Evolutionary conservation across 2,888 invertebrate genomes (phyloP), one percentile per base, ranked within the genome.

Genomic region (Druceiella hillmani): DNA sequence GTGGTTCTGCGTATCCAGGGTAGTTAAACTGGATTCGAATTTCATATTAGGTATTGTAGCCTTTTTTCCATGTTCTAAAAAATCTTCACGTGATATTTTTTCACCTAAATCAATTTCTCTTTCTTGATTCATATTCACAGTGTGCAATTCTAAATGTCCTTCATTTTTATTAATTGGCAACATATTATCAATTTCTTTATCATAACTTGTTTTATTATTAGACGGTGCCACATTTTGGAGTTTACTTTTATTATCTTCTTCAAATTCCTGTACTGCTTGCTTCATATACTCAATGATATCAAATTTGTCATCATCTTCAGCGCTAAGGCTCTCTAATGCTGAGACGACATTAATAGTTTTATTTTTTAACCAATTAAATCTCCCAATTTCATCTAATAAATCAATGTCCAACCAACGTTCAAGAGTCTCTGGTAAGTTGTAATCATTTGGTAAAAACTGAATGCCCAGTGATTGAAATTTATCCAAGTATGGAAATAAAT

Each of bases 371-470:
- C 70, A 70, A 28, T 62, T 50, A 44, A 63, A 59, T 45, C 59
- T 59, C 4, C 67, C 65, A 50, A 55, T 55, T 35, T 62, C 55
- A 43, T 74, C 64, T 34, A 74, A 46, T 57, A 70, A 66, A 31
- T 68, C 58, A 14, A 75, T 50, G 44, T 67, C 61, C 9, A 78
- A 50, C 75, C 74, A 77, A 26, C 53, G 41, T 38, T 58, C 57
- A 25, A 79, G 56, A 54, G 75, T 55, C 30, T 41, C 25, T 22
- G 78, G 75, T 17, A 78, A 55, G 33, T 48, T 43, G 52, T 68
- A 72, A 27, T 57, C 50, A 3, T 52, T 33, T 5, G 75, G 71
- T 37, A 78, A 55, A 61, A 78, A 76, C 17, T 54, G 36, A 11
- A 67, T 36, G 4, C 78, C 78, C 45, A 70, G 62, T 2, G 49